Base-by-base conservation (phyloP, 1,140 invertebrate species). In the Neodiprion pinetum region DNA sequence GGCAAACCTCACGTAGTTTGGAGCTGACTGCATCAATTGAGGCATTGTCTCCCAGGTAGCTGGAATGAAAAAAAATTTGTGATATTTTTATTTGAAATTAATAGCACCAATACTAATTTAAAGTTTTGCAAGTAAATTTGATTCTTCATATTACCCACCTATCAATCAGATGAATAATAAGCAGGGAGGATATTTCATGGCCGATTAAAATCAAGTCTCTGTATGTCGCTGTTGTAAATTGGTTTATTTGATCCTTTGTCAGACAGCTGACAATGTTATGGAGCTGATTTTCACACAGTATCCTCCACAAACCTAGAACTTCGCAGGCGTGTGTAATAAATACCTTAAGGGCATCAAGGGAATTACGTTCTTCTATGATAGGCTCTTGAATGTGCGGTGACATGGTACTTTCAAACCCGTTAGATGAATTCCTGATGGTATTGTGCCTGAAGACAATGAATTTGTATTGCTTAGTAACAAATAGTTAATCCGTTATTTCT, bases 1-100 rank as follows among this genome's bases (percentile, higher is more conserved):
- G 98, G 85, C 98, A 99, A 0, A 97, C 90, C 83, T 98, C 94
- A 70, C 97, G 90, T n/a, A 99, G 88, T 86, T 94, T 94, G 17
- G 90, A 88, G 76, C 96, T 98, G 50, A 99, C 96, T 0, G 95
- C 92, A 86, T 98, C 96, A 1, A 98, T 96, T 4, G 95, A 96
- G 0, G 98, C 96, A 87, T 98, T 97, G 85, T 99, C 98, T 72
- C 95, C 94, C 1, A 99, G 90, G 87, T 99, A 99, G 73, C 95
- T 90, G 76, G 68, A 77, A 40, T 12, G 53, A 3, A 17, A 61
- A 61, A 61, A 3, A 61, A 61, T 61, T 61, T 61, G 28, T 40
- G 5, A 81, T 75, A 77, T 76, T 67, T 74, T 75, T 71, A 75
- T 75, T 53, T 78, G 70, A 67, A 72, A 71, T 70, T 75, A 49